Conservation (phyloP, 1,140 invertebrate genomes). For the Drosophila mojavensis region DNA sequence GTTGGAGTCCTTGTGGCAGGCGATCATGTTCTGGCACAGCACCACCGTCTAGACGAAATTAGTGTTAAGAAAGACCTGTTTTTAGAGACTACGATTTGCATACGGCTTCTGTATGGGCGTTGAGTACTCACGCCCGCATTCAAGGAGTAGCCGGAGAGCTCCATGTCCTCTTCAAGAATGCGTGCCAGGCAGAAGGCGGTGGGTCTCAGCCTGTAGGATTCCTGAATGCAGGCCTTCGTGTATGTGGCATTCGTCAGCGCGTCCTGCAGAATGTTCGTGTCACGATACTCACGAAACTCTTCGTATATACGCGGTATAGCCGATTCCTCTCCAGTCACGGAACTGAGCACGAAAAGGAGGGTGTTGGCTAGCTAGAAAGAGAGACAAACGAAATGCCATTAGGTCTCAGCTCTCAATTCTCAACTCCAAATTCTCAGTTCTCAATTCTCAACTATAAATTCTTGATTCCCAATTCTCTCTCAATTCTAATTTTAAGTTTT, state of each 20-base stretch:
- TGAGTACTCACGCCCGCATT: slow-evolving; percentile 89
- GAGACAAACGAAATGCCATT: neutral
- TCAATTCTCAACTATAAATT: too few relatives aligned
- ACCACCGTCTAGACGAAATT: slow-evolving; percentile 89
- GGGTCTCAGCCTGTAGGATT: slow-evolving; percentile 93
- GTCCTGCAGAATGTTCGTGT: slow-evolving; percentile 86
- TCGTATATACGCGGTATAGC: slow-evolving; percentile 90
- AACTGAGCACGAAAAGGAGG: slow-evolving; percentile 90
- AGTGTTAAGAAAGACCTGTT: neutral
- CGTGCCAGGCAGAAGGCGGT: slow-evolving; percentile 93
- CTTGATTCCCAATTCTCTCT: too few relatives aligned
- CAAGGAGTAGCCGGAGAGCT: slow-evolving; percentile 90
- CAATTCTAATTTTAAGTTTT: too few relatives aligned
- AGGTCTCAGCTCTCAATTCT: too few relatives aligned
- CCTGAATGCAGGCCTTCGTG: slow-evolving; percentile 93
- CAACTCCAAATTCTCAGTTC: too few relatives aligned
- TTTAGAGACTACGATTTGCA: neutral
- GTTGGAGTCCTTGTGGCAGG: slow-evolving; percentile 91
- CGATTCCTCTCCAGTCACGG: slow-evolving; percentile 88
- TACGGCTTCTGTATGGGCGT: neutral
- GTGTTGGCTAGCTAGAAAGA: slow-evolving; percentile 90
- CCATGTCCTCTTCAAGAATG: slow-evolving; percentile 90
- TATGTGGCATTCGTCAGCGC: slow-evolving; percentile 89
- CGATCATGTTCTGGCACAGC: slow-evolving; percentile 92
- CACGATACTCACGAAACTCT: slow-evolving; percentile 87